Percentiles rank a stretch among this genome's conserved stretches.
Conservation (phyloP, 2,888 invertebrate species). For the Orthosia gothica region DNA sequence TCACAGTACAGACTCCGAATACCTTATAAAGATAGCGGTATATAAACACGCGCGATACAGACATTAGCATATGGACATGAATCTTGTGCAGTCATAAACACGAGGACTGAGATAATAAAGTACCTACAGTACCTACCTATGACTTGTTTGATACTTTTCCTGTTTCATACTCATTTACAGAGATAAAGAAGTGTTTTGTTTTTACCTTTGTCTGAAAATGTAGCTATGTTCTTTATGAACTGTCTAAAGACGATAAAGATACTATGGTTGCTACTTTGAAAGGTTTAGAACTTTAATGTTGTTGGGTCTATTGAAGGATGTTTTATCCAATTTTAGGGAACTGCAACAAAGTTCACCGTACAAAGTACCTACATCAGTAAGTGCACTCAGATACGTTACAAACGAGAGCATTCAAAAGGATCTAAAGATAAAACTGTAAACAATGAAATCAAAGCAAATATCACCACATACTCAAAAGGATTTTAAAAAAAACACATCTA, state of each 20-base stretch:
- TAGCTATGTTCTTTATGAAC: neutral
- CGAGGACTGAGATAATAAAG: conserved; percentile 28
- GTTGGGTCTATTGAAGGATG: no score
- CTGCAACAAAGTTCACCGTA: no score
- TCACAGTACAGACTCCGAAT: conserved; percentile 15
- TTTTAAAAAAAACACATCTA: neutral
- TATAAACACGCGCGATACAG: conserved; percentile 32
- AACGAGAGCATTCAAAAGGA: no score
- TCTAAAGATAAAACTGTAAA: no score
- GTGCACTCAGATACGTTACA: no score
- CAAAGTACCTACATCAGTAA: no score
- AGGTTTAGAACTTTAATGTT: neutral
- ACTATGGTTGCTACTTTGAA: neutral
- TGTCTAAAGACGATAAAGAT: neutral
- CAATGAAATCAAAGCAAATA: no score
- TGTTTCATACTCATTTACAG: conserved; percentile 14
- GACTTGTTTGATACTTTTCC: conserved; percentile 4
- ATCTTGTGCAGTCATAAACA: conserved; percentile 47
- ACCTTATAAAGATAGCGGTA: conserved; percentile 41
- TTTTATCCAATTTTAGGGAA: no score
- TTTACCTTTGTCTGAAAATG: neutral
- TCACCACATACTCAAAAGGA: no score
- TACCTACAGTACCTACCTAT: neutral
- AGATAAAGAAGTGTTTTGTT: neutral
- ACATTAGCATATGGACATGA: conserved; percentile 37